Evolutionary conservation across 2,797 vertebrate genomes (phyloP).

Genomic region (Varecia variegata): DNA sequence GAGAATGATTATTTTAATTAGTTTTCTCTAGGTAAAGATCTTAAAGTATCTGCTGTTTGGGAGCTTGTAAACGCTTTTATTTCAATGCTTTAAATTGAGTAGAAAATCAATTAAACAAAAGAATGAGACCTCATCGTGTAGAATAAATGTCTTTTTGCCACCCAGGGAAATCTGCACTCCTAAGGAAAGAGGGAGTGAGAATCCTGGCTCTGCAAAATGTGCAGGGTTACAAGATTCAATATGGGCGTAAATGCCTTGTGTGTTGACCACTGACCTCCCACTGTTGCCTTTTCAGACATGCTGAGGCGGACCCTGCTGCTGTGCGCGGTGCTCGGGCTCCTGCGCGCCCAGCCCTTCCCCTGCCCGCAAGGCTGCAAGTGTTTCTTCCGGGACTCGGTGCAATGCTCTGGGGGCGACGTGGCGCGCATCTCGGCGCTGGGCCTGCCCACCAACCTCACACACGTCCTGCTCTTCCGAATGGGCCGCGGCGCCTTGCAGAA

Average conservation of each 20-base stretch:
- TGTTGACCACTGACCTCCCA: neutral
- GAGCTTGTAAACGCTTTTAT: neutral
- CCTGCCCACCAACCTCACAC: slow-evolving; percentile 81
- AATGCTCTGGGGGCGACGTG: slow-evolving; percentile 74
- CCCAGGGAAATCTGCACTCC: neutral
- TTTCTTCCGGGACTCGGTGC: slow-evolving; percentile 51
- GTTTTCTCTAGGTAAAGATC: neutral
- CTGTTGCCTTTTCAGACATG: slow-evolving; percentile 67
- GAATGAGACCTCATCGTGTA: neutral
- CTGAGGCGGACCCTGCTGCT: slow-evolving; percentile 69
- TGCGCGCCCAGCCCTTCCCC: slow-evolving; percentile 21
- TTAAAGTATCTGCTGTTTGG: neutral
- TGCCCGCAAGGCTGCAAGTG: slow-evolving; percentile 82
- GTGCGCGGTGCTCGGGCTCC: neutral
- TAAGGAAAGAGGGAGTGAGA: neutral
- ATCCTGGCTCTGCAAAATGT: neutral
- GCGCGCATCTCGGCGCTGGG: slow-evolving; percentile 65
- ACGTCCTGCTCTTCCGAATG: slow-evolving; percentile 81
- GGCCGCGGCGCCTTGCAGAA: slow-evolving; percentile 79
- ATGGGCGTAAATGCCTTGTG: neutral
- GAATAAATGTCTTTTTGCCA: neutral
- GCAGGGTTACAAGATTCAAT: neutral
- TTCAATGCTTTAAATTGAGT: neutral
- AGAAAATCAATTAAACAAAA: neutral
- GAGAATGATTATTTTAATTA: neutral